phyloP scores from a whole-genome alignment of 2,797 vertebrate species.

The Parotocinclus haroldoi region DNA sequence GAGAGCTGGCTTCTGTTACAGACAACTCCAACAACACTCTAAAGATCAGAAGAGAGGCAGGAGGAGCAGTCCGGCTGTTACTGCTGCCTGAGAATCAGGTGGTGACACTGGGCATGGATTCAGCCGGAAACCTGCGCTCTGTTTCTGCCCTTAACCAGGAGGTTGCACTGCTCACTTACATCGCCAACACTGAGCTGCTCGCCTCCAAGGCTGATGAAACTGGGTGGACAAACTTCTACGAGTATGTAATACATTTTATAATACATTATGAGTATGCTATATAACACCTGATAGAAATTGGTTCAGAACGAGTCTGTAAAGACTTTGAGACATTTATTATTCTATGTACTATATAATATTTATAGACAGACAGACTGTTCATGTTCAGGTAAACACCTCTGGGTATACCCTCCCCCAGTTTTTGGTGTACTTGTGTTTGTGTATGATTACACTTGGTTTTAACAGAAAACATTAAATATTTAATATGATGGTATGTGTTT shows the following conservation, averaged over 20 bases:
- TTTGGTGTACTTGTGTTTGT: too few species aligned
- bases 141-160: slow-evolving; percentile 84
- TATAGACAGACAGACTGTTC: too few species aligned
- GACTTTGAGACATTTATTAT: too few species aligned
- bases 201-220: slow-evolving; percentile 86
- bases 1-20: slow-evolving; percentile 73
- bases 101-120: slow-evolving; percentile 78
- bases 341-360: too few species aligned
- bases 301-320: too few species aligned
- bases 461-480: too few species aligned
- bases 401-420: too few species aligned
- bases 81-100: slow-evolving; percentile 87
- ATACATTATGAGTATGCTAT: too few species aligned
- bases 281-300: too few species aligned
- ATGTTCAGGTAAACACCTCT: too few species aligned
- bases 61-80: slow-evolving; percentile 74
- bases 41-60: slow-evolving; percentile 68
- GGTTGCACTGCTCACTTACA: slow-evolving; percentile 82
- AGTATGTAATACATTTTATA: slow-evolving; percentile 69
- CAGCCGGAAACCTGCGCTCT: slow-evolving; percentile 78
- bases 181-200: slow-evolving; percentile 79
- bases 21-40: slow-evolving; percentile 83
- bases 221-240: slow-evolving; percentile 87
- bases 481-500: too few species aligned
- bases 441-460: too few species aligned